phyloP scores from a whole-genome alignment of 2,113 vertebrate genomes.

The Dolichotis patagonum region DNA sequence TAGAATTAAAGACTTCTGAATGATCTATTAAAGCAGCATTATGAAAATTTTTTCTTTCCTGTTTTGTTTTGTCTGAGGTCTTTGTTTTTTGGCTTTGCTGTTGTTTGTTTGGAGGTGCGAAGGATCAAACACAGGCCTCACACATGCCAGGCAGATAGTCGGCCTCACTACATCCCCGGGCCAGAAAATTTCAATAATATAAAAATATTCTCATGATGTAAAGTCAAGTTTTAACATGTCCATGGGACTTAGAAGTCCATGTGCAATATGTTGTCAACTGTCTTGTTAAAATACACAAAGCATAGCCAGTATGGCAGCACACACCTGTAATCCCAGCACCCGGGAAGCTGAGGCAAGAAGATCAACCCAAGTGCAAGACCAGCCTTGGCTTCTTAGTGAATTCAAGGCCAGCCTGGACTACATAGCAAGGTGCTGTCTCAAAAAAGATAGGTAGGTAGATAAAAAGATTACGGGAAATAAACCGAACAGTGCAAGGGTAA shows the following conservation, averaged over 20 bases:
- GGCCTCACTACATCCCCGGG: neutral
- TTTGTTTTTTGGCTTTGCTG: neutral
- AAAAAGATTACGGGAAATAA: neutral
- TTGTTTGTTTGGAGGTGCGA: neutral
- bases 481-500: neutral
- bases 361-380: too few species aligned
- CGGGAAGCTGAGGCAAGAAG: too few species aligned
- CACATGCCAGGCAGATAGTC: neutral
- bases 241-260: neutral
- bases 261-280: neutral
- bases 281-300: neutral
- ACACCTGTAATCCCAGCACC: too few species aligned
- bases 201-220: neutral
- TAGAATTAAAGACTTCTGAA: neutral
- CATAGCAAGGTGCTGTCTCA: too few species aligned
- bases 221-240: neutral
- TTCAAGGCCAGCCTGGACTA: too few species aligned
- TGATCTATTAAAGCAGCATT: neutral
- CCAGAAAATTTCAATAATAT: neutral
- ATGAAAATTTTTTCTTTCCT: neutral
- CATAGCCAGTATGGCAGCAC: neutral
- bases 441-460: neutral
- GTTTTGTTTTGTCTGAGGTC: neutral
- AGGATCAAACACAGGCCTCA: too few species aligned
- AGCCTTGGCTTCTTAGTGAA: too few species aligned